These are phyloP conservation scores for Rhynchopsitta pachyrhyncha DNA, from an alignment of 2,113 vertebrate genomes.

Conservation along the genomic window DNA sequence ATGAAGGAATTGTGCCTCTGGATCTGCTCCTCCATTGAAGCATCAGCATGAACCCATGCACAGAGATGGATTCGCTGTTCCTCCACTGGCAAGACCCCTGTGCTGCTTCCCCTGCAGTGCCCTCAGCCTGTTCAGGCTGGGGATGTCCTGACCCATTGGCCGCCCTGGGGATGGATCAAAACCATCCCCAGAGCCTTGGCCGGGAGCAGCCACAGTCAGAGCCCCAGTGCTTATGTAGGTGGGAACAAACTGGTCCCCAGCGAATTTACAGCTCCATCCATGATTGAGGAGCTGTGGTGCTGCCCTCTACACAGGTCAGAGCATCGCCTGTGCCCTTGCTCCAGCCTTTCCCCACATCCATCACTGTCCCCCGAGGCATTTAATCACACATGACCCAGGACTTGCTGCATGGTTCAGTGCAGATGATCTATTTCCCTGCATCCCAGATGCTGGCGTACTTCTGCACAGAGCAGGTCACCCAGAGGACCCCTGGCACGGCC, in stretches of 20 bases:
- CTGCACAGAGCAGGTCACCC: accelerated
- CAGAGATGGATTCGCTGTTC: background rate
- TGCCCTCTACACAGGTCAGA: background rate
- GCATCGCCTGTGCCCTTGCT: background rate
- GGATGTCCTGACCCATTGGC: background rate
- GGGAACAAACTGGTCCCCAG: accelerated
- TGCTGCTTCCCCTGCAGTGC: background rate
- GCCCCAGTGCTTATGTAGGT: accelerated
- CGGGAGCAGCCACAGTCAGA: background rate
- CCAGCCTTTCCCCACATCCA: background rate
- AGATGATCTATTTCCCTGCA: background rate
- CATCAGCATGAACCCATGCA: accelerated
- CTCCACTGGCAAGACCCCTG: background rate
- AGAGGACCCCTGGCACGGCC: accelerated
- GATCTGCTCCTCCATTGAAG: background rate
- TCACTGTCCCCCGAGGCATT: accelerated
- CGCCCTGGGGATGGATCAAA: background rate
- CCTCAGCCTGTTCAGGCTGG: background rate
- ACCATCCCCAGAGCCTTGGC: accelerated
- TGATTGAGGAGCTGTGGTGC: accelerated
- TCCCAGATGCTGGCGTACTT: accelerated
- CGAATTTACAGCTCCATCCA: accelerated
- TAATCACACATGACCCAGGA: accelerated
- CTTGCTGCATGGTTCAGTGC: background rate
- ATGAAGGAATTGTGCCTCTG: background rate